Conservation (phyloP, 2,797 vertebrate species). For the Huso huso region DNA sequence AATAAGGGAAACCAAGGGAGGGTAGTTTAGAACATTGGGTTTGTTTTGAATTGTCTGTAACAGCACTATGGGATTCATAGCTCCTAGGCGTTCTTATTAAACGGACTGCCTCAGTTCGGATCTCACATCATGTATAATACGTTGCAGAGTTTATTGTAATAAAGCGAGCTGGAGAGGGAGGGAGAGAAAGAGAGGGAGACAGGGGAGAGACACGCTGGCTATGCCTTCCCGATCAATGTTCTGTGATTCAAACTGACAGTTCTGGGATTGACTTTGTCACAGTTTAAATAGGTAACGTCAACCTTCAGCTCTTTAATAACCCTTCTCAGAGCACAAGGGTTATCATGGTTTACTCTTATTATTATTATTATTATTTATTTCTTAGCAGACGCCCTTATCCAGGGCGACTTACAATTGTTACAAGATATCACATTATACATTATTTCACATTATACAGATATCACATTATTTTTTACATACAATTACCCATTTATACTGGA, state of each 20-base stretch:
- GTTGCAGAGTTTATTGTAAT: slow-evolving; percentile 2
- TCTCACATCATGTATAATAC: slow-evolving; percentile 6
- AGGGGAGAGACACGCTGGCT: slow-evolving; percentile 4
- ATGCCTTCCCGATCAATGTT: slow-evolving; percentile 31
- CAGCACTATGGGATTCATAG: background rate
- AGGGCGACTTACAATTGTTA: no score
- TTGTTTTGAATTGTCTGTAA: slow-evolving; percentile 3
- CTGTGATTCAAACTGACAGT: slow-evolving; percentile 38
- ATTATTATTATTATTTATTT: no score
- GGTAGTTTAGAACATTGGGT: slow-evolving; percentile 6
- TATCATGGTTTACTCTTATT: slow-evolving; percentile 34
- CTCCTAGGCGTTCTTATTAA: slow-evolving; percentile 6
- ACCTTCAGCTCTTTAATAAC: slow-evolving; percentile 24
- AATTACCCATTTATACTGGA: no score
- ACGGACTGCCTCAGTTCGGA: background rate
- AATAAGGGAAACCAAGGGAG: background rate
- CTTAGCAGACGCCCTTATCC: no score
- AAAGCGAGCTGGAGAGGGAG: slow-evolving; percentile 1
- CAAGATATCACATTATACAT: no score
- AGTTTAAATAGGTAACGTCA: slow-evolving; percentile 33
- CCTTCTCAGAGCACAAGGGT: slow-evolving; percentile 19
- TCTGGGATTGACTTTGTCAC: slow-evolving; percentile 41
- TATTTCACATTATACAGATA: no score
- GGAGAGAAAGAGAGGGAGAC: background rate
- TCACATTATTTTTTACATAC: no score